A percentile compares a stretch with the other conserved stretches of the same genome.
These are phyloP conservation scores for Carassius gibelio DNA, from an alignment of 2,113 vertebrate genomes.

Conservation along the genomic window DNA sequence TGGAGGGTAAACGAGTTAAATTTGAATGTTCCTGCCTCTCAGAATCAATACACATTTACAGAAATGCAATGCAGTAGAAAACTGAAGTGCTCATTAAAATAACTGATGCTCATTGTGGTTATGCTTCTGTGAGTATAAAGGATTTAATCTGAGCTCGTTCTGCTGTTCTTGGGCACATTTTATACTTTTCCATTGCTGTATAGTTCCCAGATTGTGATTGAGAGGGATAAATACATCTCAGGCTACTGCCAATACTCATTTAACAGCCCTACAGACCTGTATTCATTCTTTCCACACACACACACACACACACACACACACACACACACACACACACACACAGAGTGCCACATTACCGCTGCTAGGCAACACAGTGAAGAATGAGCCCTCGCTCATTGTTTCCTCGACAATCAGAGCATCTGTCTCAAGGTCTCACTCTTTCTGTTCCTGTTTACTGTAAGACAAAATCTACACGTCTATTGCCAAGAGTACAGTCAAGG, in stretches of 20 bases:
- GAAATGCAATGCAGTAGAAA: slow-evolving; percentile 34
- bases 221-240: not conserved
- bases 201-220: not conserved
- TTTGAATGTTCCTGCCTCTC: slow-evolving; percentile 7
- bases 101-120: slow-evolving; percentile 7
- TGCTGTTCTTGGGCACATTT: not conserved
- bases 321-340: not conserved
- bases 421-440: slow-evolving; percentile 50
- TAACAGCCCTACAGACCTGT: slow-evolving; percentile 25
- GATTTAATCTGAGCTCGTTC: not conserved
- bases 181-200: not conserved
- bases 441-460: slow-evolving; percentile 8
- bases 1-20: slow-evolving; percentile 15
- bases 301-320: too few species aligned
- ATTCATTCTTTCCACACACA: slow-evolving; percentile 14
- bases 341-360: slow-evolving; percentile 30
- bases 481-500: not conserved
- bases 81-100: slow-evolving; percentile 45
- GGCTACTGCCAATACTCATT: not conserved
- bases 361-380: slow-evolving; percentile 51
- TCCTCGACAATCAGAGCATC: slow-evolving; percentile 37
- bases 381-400: slow-evolving; percentile 42
- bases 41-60: slow-evolving; percentile 46
- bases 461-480: not conserved
- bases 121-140: not conserved